Percentiles rank a stretch among this genome's conserved stretches.
phyloP scores from a whole-genome alignment of 2,797 vertebrate genomes.

The Arrhamphus sclerolepis region DNA sequence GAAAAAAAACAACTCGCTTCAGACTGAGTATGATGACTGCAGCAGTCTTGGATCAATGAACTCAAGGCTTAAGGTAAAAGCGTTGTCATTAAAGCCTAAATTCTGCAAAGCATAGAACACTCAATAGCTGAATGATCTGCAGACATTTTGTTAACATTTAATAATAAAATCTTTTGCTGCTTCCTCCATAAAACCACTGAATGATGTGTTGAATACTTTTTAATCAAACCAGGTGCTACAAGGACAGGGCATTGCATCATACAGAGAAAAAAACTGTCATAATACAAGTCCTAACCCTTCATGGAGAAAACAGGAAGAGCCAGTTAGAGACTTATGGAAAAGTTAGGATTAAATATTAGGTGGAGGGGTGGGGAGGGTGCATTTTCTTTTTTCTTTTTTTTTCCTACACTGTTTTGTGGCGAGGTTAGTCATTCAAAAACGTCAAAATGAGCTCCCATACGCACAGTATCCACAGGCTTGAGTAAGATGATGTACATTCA shows the following conservation, averaged over 20 bases:
- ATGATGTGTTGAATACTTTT: not conserved
- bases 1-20: not conserved
- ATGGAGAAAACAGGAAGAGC: too few species aligned
- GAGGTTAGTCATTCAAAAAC: slow-evolving; percentile 22
- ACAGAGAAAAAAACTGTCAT: too few species aligned
- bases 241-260: slow-evolving; percentile 1
- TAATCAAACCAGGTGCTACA: not conserved
- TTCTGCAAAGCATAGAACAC: slow-evolving; percentile 8
- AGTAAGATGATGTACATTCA: slow-evolving; percentile 30
- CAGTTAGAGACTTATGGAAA: not conserved
- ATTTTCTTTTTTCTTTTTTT: not conserved
- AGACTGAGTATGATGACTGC: not conserved
- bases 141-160: slow-evolving; percentile 19
- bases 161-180: slow-evolving; percentile 22
- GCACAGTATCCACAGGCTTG: slow-evolving; percentile 3
- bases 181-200: slow-evolving; percentile 16
- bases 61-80: slow-evolving; percentile 5
- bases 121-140: slow-evolving; percentile 8
- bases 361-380: too few species aligned
- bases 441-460: slow-evolving; percentile 21
- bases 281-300: too few species aligned
- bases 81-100: not conserved
- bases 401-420: not conserved
- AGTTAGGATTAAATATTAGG: not conserved
- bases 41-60: slow-evolving; percentile 13